These are phyloP conservation scores for Thamnaconus septentrionalis DNA, from an alignment of 2,113 vertebrate species.

Conservation along the genomic window DNA sequence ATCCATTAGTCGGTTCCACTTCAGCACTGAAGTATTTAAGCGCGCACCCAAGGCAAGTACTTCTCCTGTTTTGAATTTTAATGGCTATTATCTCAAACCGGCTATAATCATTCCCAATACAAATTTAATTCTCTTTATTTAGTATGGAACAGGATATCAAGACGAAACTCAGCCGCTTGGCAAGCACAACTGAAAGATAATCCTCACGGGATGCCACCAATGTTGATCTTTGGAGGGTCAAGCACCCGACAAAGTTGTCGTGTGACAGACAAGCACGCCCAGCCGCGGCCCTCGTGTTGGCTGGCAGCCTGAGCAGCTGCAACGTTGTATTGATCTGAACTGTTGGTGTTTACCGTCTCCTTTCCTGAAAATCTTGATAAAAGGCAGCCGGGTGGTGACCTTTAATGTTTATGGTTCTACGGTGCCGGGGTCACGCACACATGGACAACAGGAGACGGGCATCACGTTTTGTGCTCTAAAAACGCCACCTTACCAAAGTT, in stretches of 20 bases:
- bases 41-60: too few species aligned
- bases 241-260: constrained; percentile 18
- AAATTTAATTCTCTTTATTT: too few species aligned
- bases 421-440: constrained; percentile 5
- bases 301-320: constrained; percentile 8
- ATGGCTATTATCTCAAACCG: too few species aligned
- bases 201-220: not conserved
- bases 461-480: too few species aligned
- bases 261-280: constrained; percentile 50
- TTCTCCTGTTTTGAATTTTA: too few species aligned
- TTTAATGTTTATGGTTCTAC: constrained; percentile 57
- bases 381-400: constrained; percentile 24
- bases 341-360: constrained; percentile 63
- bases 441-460: not conserved
- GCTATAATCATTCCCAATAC: too few species aligned
- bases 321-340: constrained; percentile 59
- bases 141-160: too few species aligned
- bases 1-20: too few species aligned
- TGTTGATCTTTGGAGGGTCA: constrained; percentile 42
- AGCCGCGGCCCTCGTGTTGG: constrained; percentile 28
- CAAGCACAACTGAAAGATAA: too few species aligned
- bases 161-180: too few species aligned
- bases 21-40: too few species aligned
- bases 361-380: constrained; percentile 37
- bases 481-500: too few species aligned